Evolutionary conservation across 2,113 vertebrate species (phyloP), one percentile per base, ranked within the genome.

Genomic region (Sinocyclocheilus grahami): DNA sequence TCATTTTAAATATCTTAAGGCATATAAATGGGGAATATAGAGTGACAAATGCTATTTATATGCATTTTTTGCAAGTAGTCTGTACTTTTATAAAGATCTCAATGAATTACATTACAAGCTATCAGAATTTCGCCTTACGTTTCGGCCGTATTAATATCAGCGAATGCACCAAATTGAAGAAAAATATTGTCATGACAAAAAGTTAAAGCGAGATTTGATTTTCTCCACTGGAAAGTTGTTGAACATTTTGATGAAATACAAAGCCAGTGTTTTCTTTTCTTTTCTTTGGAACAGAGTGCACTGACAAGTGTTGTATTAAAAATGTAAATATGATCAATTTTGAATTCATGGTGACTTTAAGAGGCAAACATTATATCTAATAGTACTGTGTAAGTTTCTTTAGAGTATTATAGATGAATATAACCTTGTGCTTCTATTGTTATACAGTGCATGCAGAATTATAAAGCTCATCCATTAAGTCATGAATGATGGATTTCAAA

Each of bases 401-500:
- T 13, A 16, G 48, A 48, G 63, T 78, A 62, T 24, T 20, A 18
- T 22, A 46, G 42, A 46, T 0, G 2, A 46, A 10, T 46, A 10
- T 39, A 77, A 77, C 24, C 14, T 6, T 53, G 46, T 3, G 12
- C 37, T 48, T 65, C 13, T n/a, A 10, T 58, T 58, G 39, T 78
- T 22, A 20, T 48, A 10, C 42, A 42, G 42, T 46, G 10, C 24
- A 51, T 69, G 39, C 27, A 51, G 42, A 30, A 30, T 30, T 20
- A 20, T 51, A 20, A 30, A 30, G 6, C 42, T 82, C 7, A 18
- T 7, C 16, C 39, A 30, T 27, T 24, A 48, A 42, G 22, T 48
- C 13, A 0, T 48, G 20, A 72, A 33, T 78, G 58, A 74, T 69
- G 69, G 2, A 77, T 85, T 75, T 78, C 39, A 78, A 10, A 86